A percentile compares a stretch with the other conserved stretches of the same genome.
phyloP scores from a whole-genome alignment of 2,888 invertebrate species.

The Ferrisia virgata region DNA sequence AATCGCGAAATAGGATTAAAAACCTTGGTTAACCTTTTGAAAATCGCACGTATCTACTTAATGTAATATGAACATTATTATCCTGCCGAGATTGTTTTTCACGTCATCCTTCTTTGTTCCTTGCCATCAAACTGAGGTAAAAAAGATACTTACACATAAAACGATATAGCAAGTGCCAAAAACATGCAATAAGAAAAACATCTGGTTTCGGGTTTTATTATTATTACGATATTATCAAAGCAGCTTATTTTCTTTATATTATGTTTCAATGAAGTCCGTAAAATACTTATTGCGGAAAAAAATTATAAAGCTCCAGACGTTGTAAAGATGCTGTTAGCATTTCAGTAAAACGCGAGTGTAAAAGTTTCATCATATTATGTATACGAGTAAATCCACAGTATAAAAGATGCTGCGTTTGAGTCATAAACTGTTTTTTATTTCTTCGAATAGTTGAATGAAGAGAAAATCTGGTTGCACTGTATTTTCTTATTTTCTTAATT shows the following conservation, averaged over 20 bases:
- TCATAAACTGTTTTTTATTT: too few relatives aligned
- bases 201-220: not conserved
- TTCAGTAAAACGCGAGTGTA: not conserved
- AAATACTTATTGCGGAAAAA: not conserved
- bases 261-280: not conserved
- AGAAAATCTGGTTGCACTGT: too few relatives aligned
- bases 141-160: not conserved
- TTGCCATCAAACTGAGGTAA: not conserved
- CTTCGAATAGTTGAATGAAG: too few relatives aligned
- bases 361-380: too few relatives aligned
- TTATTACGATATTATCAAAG: not conserved
- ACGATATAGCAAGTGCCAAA: constrained; percentile 22
- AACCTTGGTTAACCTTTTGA: constrained; percentile 20
- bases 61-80: constrained; percentile 25
- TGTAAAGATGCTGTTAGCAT: not conserved
- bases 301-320: not conserved
- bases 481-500: too few relatives aligned
- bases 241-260: constrained; percentile 17
- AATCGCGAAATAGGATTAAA: constrained; percentile 6
- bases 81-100: not conserved
- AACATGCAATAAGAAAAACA: constrained; percentile 15
- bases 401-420: too few relatives aligned
- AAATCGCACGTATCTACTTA: not conserved
- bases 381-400: too few relatives aligned
- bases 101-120: not conserved